Evolutionary conservation across 1,140 invertebrate genomes (phyloP), one percentile per base, ranked within the genome.

Genomic region (Bombyx mandarina): DNA sequence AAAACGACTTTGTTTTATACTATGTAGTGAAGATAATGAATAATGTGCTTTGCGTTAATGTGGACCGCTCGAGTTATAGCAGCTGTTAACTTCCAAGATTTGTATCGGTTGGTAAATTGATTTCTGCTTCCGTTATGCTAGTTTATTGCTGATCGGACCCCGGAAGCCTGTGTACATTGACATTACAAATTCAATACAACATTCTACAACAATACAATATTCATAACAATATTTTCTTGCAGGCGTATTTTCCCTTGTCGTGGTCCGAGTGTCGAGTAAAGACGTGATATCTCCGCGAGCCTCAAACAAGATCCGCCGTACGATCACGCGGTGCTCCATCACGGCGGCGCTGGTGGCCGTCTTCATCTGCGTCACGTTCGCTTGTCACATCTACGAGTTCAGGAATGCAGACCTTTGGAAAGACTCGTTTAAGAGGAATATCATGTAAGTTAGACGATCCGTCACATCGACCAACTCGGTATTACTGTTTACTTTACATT

Each of bases 371-470:
- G 91, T 93, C 45, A 95, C 94, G 8, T 92, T 96, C 78, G 90
- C 92, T 44, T 95, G 94, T 63, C 95, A 97, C 76, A 82, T 94
- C 12, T 94, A 97, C 66, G 93, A 95, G 67, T 95, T 95, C 73
- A 78, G 91, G 35, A 91, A 95, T 77, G 90, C 92, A 2, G 88
- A 90, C 0, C 79, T 90, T 42, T 97, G 95, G 96, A 89, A 90
- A 53, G 85, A 91, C 48, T 94, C 93, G 59, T 92, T 96, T 22
- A 90, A 92, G 68, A 88, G 91, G 62, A 95, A 92, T 74, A 92
- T 97, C 69, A 91, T 95, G 96, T 97, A 90, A 94, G 93, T 90
- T 1, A n/a, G 1, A 26, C 10, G n/a, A 22, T 26, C 6, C 42
- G 26, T 35, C 6, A 7, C n/a, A 50, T 8, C 10, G 48, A 8